Conservation (phyloP, 2,113 vertebrate genomes). For the Loxodonta africana region DNA sequence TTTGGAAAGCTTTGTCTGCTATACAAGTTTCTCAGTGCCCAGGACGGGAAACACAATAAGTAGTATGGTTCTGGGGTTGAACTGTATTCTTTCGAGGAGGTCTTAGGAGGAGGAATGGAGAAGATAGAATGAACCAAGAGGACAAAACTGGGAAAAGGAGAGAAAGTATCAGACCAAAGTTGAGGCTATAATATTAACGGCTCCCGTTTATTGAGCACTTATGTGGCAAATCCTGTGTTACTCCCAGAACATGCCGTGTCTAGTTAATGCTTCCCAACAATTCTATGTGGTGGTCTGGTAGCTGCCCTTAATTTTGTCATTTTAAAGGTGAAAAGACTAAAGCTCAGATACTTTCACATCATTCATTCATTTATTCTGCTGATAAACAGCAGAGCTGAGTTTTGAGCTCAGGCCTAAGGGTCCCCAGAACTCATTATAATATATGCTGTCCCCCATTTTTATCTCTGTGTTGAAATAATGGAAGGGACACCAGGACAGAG, state of each 20-base stretch:
- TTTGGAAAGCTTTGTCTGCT: background rate
- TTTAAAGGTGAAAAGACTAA: background rate
- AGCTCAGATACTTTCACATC: background rate
- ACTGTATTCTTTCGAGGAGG: background rate
- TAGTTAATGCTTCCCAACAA: background rate
- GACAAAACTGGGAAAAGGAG: background rate
- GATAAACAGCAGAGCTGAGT: background rate
- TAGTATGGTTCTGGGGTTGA: background rate
- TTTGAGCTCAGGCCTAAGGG: background rate
- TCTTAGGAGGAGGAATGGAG: background rate
- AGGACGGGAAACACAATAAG: background rate
- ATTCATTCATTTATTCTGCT: background rate
- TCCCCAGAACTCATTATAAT: background rate
- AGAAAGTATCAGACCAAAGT: background rate
- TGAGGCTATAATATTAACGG: background rate
- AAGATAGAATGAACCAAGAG: background rate
- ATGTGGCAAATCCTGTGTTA: background rate
- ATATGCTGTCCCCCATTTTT: background rate
- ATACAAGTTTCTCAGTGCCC: background rate
- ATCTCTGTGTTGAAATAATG: background rate
- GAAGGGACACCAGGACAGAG: background rate
- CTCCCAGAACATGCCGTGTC: background rate
- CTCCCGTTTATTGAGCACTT: background rate
- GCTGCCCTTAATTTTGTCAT: background rate
- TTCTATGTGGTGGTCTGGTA: fast-evolving